Conservation (phyloP, 2,113 vertebrate genomes). For the Eretmochelys imbricata region DNA sequence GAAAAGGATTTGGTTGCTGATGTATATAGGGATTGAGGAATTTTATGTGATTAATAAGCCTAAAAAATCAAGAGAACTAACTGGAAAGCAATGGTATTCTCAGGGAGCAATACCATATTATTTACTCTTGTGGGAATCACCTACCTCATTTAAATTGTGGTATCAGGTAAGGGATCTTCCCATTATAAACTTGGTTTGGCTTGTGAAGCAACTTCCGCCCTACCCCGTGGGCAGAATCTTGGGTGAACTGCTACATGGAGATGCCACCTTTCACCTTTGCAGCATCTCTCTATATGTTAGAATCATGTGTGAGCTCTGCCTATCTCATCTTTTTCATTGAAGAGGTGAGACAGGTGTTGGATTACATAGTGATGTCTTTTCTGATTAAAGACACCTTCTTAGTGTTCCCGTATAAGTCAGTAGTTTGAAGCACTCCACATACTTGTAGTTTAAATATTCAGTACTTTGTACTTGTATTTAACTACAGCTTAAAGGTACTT, state of each 20-base stretch:
- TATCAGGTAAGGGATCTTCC: not conserved
- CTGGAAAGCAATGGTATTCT: not conserved
- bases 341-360: accelerated
- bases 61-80: not conserved
- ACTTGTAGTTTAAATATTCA: too few relatives aligned
- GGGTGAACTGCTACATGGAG: accelerated
- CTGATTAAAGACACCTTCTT: not conserved
- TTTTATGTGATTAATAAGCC: accelerated
- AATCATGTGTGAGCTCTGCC: not conserved
- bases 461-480: too few relatives aligned
- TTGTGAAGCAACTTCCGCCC: not conserved
- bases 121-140: not conserved
- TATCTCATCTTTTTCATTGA: accelerated
- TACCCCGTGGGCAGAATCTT: not conserved
- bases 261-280: not conserved
- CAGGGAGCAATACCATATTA: not conserved
- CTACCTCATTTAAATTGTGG: accelerated
- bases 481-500: too few relatives aligned
- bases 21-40: not conserved
- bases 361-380: not conserved
- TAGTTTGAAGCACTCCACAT: too few relatives aligned
- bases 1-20: not conserved
- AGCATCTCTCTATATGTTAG: accelerated
- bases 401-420: too few relatives aligned
- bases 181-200: not conserved